Evolutionary conservation across 2,888 invertebrate genomes (phyloP), one percentile per base, ranked within the genome.

Genomic region (Opisthograptis luteolata): DNA sequence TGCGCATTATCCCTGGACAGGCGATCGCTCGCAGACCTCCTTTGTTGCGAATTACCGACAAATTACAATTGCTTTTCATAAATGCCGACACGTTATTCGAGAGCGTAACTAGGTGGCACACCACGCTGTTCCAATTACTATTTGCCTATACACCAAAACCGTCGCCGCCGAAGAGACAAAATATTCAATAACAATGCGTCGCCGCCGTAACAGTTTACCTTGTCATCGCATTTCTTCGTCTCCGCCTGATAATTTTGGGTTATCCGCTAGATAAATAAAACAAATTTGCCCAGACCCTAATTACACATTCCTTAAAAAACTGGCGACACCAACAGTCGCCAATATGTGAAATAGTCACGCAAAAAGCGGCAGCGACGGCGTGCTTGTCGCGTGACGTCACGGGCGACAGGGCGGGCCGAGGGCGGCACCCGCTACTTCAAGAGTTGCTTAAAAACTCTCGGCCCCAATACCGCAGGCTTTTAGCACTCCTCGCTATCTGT

Each of bases 241-340:
- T 50, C 60, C 58, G 55, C 53, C 54, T 66, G 67, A 76, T 76
- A 75, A 74, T 77, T 76, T 74, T 55, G 55, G 64, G 60, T 68
- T 74, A 72, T 77, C 70, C 66, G 61, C 55, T 69, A 76, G 78
- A 81, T 83, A 84, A 83, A 82, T 75, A 81, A 79, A 80, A 68
- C 72, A 76, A 81, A 82, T 81, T 80, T 80, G 66, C 77, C 66
- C 73, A 73, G 76, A 70, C 74, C 84, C 84, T 85, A 86, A 89
- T 88, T 86, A 88, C 73, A 86, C 81, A 85, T 70, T 61, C 54
- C 66, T 62, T 78, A 79, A 81, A 35, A 90, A 88, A 83, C 79
- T 76, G 87, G 87, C 89, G 89, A 85, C n/a, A n/a, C n/a, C n/a
- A n/a, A n/a, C 88, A 81, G 86, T 81, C 87, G 81, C 83, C 82